Conservation (phyloP, 1,140 invertebrate genomes). For the Mactra quadrangularis region DNA sequence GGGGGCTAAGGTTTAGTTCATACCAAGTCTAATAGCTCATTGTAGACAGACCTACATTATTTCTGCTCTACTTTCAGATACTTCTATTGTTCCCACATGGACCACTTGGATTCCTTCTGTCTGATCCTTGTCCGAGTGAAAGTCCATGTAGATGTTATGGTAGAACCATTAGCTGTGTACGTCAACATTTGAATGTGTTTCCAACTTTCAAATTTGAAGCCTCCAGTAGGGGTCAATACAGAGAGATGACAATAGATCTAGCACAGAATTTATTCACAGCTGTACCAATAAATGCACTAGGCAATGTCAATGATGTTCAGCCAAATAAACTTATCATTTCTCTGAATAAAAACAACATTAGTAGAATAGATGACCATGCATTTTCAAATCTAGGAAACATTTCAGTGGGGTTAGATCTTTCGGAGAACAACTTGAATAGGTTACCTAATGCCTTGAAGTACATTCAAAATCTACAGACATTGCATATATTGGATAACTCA, state of each 20-base stretch:
- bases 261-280: neutral
- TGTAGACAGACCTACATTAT: too few species aligned
- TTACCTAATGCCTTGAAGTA: neutral
- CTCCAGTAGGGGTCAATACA: slow-evolving; percentile 1
- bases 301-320: neutral
- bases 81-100: too few species aligned
- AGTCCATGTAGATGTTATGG: slow-evolving; percentile 36
- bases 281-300: slow-evolving; percentile 14
- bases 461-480: slow-evolving; percentile 6
- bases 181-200: slow-evolving; percentile 4
- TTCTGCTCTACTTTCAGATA: too few species aligned
- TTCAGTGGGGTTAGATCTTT: slow-evolving; percentile 1
- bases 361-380: neutral
- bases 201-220: slow-evolving; percentile 20
- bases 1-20: too few species aligned
- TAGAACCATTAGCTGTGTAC: neutral
- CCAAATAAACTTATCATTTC: neutral
- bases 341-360: slow-evolving; percentile 22
- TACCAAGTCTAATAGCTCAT: too few species aligned
- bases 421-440: neutral
- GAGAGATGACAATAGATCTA: neutral
- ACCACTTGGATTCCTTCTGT: slow-evolving; percentile 15
- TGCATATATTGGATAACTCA: slow-evolving; percentile 5
- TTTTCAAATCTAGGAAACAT: slow-evolving; percentile 25
- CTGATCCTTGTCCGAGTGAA: slow-evolving; percentile 15